Percentiles rank a stretch among this genome's conserved stretches.
Evolutionary conservation across 2,113 vertebrate species (phyloP).

Genomic region (Oreochromis spilurus): DNA sequence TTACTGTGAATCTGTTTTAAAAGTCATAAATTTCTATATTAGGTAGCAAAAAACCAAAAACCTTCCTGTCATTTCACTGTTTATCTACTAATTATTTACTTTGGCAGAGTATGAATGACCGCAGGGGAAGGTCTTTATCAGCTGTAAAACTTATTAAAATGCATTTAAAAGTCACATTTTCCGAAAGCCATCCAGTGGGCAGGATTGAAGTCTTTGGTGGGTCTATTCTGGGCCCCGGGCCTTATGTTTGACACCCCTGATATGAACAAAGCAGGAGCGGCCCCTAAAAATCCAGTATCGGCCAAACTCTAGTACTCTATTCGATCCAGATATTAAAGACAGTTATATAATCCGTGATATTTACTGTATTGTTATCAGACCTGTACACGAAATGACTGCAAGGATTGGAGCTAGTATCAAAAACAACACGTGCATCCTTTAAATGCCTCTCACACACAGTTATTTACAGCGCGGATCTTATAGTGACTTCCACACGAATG

Average conservation of each 20-base stretch:
- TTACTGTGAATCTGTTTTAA: background rate
- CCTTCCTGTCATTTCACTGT: background rate
- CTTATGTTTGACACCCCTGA: background rate
- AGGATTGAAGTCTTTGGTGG: background rate
- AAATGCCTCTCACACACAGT: background rate
- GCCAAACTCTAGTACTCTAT: background rate
- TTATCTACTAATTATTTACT: accelerated
- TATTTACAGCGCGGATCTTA: background rate
- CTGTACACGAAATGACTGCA: background rate
- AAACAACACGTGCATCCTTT: background rate
- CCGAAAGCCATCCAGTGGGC: background rate
- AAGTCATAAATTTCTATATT: accelerated
- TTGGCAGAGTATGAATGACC: accelerated
- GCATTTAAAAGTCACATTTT: no score
- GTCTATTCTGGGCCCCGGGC: background rate
- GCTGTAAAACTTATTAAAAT: background rate
- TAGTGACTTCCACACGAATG: background rate
- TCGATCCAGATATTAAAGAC: background rate
- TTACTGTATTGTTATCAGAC: background rate
- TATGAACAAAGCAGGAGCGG: background rate
- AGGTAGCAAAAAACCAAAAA: accelerated
- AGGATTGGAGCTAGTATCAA: background rate
- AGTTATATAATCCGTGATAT: background rate
- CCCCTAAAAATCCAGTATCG: background rate
- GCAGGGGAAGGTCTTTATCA: background rate